These are phyloP conservation scores for Rynchops niger DNA, from an alignment of 2,113 vertebrate species.

Conservation along the genomic window DNA sequence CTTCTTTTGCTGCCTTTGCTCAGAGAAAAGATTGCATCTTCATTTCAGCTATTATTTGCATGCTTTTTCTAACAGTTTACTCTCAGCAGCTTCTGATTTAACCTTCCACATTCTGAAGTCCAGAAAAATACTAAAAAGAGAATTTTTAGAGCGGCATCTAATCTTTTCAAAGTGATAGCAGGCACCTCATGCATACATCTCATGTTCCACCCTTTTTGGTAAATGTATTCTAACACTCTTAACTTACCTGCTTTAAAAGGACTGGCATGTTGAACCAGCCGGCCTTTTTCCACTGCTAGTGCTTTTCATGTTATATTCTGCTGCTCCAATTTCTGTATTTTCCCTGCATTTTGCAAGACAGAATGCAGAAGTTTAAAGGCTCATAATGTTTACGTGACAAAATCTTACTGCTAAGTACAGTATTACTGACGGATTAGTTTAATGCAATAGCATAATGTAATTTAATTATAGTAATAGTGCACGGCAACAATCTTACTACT, in stretches of 20 bases:
- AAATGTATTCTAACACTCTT: slow-evolving; percentile 55
- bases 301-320: slow-evolving; percentile 55
- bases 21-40: slow-evolving; percentile 22
- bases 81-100: slow-evolving; percentile 12
- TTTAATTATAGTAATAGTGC: slow-evolving; percentile 76
- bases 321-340: slow-evolving; percentile 27
- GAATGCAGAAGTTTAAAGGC: slow-evolving; percentile 38
- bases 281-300: slow-evolving; percentile 20
- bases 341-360: slow-evolving; percentile 28
- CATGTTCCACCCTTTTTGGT: slow-evolving; percentile 12
- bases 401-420: slow-evolving; percentile 67
- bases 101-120: background rate
- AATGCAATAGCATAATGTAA: slow-evolving; percentile 68
- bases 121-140: background rate
- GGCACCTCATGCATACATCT: background rate
- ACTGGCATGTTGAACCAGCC: slow-evolving; percentile 42
- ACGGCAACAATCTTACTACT: slow-evolving; percentile 71
- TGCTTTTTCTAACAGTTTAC: background rate
- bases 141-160: background rate
- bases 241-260: slow-evolving; percentile 60
- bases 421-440: slow-evolving; percentile 71
- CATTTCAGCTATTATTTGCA: slow-evolving; percentile 4
- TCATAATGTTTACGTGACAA: slow-evolving; percentile 51
- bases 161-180: slow-evolving; percentile 38
- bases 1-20: slow-evolving; percentile 15